Evolutionary conservation across 2,113 vertebrate genomes (phyloP).

Genomic region (Mormyrus lacerda): DNA sequence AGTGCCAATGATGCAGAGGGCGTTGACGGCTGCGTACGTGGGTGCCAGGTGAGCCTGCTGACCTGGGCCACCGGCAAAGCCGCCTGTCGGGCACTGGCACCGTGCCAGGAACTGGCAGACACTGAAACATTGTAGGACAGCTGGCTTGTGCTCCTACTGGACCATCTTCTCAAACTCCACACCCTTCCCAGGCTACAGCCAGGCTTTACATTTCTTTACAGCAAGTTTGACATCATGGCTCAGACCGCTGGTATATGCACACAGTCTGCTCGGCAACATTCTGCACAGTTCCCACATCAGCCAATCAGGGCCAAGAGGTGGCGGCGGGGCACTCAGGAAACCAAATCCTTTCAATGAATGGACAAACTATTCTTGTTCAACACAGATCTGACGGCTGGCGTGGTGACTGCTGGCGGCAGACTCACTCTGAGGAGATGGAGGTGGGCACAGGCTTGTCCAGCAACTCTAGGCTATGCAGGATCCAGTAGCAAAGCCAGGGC

Average conservation of each 20-base stretch:
- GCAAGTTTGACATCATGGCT: not conserved
- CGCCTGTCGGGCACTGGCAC: slow-evolving; percentile 81
- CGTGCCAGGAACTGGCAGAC: slow-evolving; percentile 84
- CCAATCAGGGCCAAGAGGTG: not conserved
- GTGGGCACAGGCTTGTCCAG: slow-evolving; percentile 80
- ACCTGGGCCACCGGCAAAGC: slow-evolving; percentile 83
- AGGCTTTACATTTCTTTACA: not conserved
- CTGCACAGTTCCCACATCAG: not conserved
- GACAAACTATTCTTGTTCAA: not conserved
- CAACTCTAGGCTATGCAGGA: slow-evolving; percentile 91
- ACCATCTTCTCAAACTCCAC: not conserved
- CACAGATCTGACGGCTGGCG: not conserved
- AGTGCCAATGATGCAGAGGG: slow-evolving; percentile 90
- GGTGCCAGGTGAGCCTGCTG: slow-evolving; percentile 92
- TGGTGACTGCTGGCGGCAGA: slow-evolving; percentile 16
- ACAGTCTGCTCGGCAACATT: not conserved
- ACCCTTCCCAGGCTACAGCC: not conserved
- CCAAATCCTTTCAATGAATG: slow-evolving; percentile 2
- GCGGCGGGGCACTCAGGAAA: not conserved
- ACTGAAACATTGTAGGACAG: slow-evolving; percentile 41
- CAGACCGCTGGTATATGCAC: not conserved
- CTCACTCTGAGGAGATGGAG: slow-evolving; percentile 81
- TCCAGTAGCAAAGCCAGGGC: slow-evolving; percentile 98
- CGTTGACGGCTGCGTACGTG: slow-evolving; percentile 87
- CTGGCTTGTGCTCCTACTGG: not conserved